These are phyloP conservation scores for Matsumurasca onukii DNA, from an alignment of 1,140 invertebrate genomes.

Conservation along the genomic window DNA sequence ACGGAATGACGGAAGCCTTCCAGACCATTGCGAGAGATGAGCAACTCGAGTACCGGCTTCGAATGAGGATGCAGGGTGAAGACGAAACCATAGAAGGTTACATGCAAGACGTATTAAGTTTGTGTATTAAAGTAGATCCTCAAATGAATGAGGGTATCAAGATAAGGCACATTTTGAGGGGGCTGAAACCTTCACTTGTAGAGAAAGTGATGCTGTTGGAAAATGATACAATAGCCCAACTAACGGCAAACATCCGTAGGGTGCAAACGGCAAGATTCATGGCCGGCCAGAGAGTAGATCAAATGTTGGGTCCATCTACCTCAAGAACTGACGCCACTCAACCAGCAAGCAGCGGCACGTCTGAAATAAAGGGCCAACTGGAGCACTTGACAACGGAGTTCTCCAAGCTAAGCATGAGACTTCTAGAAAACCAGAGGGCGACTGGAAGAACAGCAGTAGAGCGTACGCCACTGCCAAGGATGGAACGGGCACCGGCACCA, in stretches of 20 bases:
- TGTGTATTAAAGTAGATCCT: not conserved
- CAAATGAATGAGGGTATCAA: not conserved
- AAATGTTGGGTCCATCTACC: not conserved
- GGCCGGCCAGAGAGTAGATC: not conserved
- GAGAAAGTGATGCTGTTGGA: not conserved
- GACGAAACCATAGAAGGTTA: not conserved
- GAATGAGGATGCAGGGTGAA: not conserved
- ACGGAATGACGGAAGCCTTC: not conserved
- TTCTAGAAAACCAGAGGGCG: too few species aligned
- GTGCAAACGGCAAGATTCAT: not conserved
- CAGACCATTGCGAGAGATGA: not conserved
- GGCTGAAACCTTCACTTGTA: not conserved
- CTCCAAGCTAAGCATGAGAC: not conserved
- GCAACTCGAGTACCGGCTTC: not conserved
- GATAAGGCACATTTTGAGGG: not conserved
- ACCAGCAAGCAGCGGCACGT: not conserved
- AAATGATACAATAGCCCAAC: not conserved
- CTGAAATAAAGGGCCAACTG: too few species aligned
- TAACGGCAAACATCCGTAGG: not conserved
- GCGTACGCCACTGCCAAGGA: not conserved
- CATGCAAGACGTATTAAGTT: not conserved
- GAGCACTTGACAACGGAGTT: conserved; percentile 1
- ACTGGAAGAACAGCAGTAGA: too few species aligned
- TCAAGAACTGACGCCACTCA: too few species aligned
- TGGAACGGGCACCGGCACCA: not conserved